Percentiles rank a stretch among this genome's conserved stretches.
Conservation (phyloP, 2,797 vertebrate genomes). For the Centroberyx gerrardi region DNA sequence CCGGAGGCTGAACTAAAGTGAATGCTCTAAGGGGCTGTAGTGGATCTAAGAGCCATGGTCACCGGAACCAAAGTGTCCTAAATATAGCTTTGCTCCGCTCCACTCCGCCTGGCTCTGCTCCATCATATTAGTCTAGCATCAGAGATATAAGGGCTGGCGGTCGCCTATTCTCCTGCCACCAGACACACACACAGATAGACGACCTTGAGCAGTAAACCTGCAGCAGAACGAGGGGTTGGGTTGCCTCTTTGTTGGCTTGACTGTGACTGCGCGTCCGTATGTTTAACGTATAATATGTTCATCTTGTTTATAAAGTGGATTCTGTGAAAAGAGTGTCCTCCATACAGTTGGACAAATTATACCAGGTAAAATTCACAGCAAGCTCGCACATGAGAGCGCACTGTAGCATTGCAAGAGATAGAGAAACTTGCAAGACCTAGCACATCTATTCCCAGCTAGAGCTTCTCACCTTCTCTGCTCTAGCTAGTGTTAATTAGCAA, state of each 20-base stretch:
- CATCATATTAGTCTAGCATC: conserved; percentile 70
- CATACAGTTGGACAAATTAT: conserved; percentile 35
- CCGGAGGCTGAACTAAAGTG: conserved; percentile 70
- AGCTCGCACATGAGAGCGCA: conserved; percentile 12
- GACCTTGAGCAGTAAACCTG: conserved; percentile 47
- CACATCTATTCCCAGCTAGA: conserved; percentile 83
- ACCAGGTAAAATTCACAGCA: conserved; percentile 36
- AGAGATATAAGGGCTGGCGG: conserved; percentile 52
- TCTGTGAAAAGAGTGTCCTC: background rate
- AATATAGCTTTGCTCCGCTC: conserved; percentile 73
- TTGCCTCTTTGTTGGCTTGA: conserved; percentile 17
- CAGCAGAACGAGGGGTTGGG: conserved; percentile 16
- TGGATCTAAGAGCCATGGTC: conserved; percentile 70
- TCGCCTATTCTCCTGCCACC: conserved; percentile 45
- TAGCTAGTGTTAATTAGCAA: conserved; percentile 85
- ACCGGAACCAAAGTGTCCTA: conserved; percentile 73
- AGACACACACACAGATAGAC: conserved; percentile 37
- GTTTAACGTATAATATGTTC: background rate
- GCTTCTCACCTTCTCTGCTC: conserved; percentile 83
- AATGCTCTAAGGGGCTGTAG: conserved; percentile 65
- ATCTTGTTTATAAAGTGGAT: background rate
- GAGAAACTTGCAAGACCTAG: conserved; percentile 74
- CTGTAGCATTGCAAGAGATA: conserved; percentile 23
- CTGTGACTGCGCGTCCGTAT: background rate
- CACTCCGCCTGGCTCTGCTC: conserved; percentile 62